Conservation (phyloP, 2,797 vertebrate genomes). For the Chloroceryle inda region DNA sequence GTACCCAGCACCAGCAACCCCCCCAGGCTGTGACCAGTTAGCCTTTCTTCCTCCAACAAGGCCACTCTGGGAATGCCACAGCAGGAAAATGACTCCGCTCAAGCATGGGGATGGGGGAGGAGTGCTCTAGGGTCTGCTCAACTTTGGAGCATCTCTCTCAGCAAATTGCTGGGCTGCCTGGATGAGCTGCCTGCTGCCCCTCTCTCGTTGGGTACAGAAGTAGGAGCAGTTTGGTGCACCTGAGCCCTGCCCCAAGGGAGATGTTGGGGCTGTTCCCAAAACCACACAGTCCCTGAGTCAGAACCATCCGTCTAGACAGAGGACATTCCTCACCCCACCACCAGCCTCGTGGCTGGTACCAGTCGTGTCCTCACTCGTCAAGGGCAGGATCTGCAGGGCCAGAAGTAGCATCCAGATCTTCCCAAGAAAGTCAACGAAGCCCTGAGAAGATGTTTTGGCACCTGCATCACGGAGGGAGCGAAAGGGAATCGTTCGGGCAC, state of each 20-base stretch:
- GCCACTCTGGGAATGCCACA: not conserved
- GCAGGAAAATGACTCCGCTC: fast-evolving
- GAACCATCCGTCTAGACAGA: conserved; percentile 30
- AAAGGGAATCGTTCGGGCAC: fast-evolving
- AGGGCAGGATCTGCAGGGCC: not conserved
- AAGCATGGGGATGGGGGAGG: not conserved
- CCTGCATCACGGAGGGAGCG: not conserved
- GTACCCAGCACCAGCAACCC: not conserved
- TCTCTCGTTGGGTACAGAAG: fast-evolving
- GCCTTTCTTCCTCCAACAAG: not conserved
- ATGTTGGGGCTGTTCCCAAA: not conserved
- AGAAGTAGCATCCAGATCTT: not conserved
- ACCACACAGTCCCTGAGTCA: not conserved
- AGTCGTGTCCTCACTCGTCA: not conserved
- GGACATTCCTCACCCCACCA: conserved; percentile 15
- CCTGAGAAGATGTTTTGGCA: not conserved
- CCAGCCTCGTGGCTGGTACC: not conserved
- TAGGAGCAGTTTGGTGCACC: not conserved
- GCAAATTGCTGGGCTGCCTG: not conserved
- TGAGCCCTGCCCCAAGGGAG: not conserved
- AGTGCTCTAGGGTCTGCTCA: fast-evolving
- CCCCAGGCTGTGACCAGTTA: fast-evolving
- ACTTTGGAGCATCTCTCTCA: not conserved
- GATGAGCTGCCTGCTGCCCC: not conserved
- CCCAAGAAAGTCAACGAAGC: not conserved